These are phyloP conservation scores for Cistogaster globosa DNA, from an alignment of 2,888 invertebrate species.

Conservation along the genomic window DNA sequence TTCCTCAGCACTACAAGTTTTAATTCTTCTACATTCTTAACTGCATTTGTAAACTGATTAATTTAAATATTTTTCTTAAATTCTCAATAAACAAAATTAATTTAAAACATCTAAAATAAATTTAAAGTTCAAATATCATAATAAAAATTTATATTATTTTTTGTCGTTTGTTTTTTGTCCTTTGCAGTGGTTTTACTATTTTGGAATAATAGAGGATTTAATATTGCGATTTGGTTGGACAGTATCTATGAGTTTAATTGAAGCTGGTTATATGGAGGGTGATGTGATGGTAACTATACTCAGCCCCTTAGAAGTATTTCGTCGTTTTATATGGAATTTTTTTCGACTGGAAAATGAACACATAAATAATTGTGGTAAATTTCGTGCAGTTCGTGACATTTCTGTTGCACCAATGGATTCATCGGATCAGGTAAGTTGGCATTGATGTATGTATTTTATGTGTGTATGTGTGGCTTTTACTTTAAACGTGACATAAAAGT, in stretches of 20 bases:
- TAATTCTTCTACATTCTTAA: too few relatives aligned
- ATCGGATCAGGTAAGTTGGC: conserved; percentile 86
- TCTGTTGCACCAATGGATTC: conserved; percentile 90
- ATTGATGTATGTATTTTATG: background rate
- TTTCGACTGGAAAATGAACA: conserved; percentile 95
- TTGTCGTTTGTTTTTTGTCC: conserved; percentile 30
- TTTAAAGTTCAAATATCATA: too few relatives aligned
- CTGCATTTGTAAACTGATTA: too few relatives aligned
- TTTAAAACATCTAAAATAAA: too few relatives aligned
- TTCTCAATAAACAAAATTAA: too few relatives aligned
- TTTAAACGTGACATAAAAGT: background rate
- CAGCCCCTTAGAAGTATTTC: conserved; percentile 88
- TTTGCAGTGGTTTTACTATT: conserved; percentile 89
- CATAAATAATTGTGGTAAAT: conserved; percentile 94
- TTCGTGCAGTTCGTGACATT: conserved; percentile 93
- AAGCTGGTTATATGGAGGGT: conserved; percentile 86
- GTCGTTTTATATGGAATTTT: conserved; percentile 93
- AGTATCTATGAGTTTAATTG: conserved; percentile 87
- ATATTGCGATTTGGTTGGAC: conserved; percentile 91
- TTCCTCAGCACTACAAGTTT: too few relatives aligned
- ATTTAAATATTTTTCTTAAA: too few relatives aligned
- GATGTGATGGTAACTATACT: conserved; percentile 88
- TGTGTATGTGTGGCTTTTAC: background rate
- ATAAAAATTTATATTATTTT: background rate
- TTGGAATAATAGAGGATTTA: conserved; percentile 92